Evolutionary conservation across 2,797 vertebrate genomes (phyloP).

Genomic region (Bovichtus variegatus): DNA sequence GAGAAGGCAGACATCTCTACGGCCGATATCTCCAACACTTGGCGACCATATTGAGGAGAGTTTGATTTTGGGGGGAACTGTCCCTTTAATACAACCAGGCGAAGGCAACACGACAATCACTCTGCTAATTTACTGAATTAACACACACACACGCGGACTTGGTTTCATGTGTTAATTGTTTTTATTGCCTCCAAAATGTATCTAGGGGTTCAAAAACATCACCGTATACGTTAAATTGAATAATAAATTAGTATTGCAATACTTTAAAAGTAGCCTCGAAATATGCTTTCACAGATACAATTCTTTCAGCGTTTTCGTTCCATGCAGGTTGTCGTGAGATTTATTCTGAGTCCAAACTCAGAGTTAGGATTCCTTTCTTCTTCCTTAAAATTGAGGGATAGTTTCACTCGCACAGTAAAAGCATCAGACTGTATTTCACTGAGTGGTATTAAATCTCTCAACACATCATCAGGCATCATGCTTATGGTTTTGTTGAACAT

Average conservation of each 20-base stretch:
- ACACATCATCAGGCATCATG: neutral
- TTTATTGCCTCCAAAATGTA: slow-evolving; percentile 50
- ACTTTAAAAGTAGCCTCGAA: slow-evolving; percentile 22
- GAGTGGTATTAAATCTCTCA: neutral
- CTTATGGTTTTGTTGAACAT: slow-evolving; percentile 19
- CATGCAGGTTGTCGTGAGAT: neutral
- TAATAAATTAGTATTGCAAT: slow-evolving; percentile 60
- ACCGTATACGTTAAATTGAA: slow-evolving; percentile 9
- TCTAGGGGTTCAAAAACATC: neutral
- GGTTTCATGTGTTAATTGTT: slow-evolving; percentile 6
- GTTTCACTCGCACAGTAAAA: slow-evolving; percentile 5
- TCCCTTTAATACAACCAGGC: neutral
- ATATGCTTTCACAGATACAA: slow-evolving; percentile 45
- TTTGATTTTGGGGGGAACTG: too few species aligned
- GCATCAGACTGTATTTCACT: neutral
- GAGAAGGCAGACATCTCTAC: too few species aligned
- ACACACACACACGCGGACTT: neutral
- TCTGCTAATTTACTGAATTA: neutral
- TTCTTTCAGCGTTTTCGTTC: neutral
- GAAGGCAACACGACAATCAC: neutral
- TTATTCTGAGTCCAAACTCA: neutral
- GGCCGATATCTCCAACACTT: too few species aligned
- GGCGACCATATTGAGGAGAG: too few species aligned
- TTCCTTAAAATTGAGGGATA: neutral
- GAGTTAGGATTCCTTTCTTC: neutral